Evolutionary conservation across 2,888 invertebrate species (phyloP).

Genomic region (Clivina fossor): DNA sequence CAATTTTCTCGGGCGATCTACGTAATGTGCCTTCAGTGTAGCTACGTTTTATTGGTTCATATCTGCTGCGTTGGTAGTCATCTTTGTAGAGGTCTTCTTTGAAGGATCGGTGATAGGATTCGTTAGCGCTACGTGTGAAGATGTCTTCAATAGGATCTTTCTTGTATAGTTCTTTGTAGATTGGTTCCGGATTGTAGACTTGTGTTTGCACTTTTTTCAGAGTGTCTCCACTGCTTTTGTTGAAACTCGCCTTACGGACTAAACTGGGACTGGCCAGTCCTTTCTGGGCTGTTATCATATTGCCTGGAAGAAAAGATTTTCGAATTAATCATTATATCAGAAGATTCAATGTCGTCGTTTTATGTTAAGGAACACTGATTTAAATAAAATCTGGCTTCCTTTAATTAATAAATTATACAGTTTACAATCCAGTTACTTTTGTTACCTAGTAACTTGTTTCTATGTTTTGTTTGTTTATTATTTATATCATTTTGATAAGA

Average conservation of each 20-base stretch:
- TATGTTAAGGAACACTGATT: too few species aligned
- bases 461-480: too few species aligned
- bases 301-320: constrained; percentile 46
- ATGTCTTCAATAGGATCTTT: constrained; percentile 53
- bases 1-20: constrained; percentile 46
- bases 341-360: too few species aligned
- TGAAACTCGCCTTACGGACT: constrained; percentile 70
- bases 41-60: constrained; percentile 52
- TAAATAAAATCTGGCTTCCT: too few species aligned
- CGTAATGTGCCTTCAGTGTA: constrained; percentile 51
- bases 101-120: constrained; percentile 49
- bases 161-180: constrained; percentile 32
- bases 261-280: constrained; percentile 82
- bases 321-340: too few species aligned
- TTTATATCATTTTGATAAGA: too few species aligned
- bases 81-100: constrained; percentile 51
- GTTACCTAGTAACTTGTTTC: too few species aligned
- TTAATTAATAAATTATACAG: too few species aligned
- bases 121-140: constrained; percentile 51
- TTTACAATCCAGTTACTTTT: too few species aligned
- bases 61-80: constrained; percentile 48
- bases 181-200: constrained; percentile 43
- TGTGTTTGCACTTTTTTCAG: constrained; percentile 52
- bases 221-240: constrained; percentile 50
- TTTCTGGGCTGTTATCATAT: constrained; percentile 70